These are phyloP conservation scores for Melanerpes formicivorus DNA, from an alignment of 2,113 vertebrate species.

Conservation along the genomic window DNA sequence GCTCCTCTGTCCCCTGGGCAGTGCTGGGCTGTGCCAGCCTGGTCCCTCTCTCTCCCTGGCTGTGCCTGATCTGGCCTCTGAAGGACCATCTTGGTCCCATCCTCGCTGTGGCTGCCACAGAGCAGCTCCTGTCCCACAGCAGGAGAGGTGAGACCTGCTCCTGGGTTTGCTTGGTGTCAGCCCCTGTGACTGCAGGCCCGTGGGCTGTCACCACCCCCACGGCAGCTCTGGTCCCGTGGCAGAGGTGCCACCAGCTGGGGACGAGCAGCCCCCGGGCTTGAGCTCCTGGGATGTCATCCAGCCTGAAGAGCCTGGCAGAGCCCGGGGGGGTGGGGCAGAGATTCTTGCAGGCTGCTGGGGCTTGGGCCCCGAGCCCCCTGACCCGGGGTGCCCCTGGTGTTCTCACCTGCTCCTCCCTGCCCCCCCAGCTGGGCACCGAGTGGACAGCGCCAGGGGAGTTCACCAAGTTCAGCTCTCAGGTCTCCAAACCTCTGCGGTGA, in stretches of 20 bases:
- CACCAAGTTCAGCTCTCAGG: conserved; percentile 97
- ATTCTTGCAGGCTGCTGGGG: neutral
- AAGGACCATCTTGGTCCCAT: neutral
- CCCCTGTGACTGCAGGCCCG: accelerated
- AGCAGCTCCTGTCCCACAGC: neutral
- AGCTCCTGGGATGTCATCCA: neutral
- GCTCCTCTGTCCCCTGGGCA: neutral
- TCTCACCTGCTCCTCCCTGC: neutral
- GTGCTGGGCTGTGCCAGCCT: neutral
- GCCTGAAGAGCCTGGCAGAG: neutral
- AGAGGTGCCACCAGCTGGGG: neutral
- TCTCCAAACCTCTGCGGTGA: conserved; percentile 94
- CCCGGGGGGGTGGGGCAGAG: neutral
- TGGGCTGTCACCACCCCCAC: accelerated
- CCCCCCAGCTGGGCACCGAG: conserved; percentile 89
- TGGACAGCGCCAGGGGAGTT: conserved; percentile 98
- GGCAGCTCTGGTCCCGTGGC: neutral
- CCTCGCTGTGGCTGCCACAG: neutral
- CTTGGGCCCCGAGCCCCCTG: neutral
- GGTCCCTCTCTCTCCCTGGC: neutral
- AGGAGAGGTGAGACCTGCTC: neutral
- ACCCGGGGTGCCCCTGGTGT: accelerated
- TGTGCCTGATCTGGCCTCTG: neutral
- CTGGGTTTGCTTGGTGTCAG: neutral
- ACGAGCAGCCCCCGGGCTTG: neutral